Evolutionary conservation across 1,140 invertebrate species (phyloP).

Genomic region (Intoshia linei): DNA sequence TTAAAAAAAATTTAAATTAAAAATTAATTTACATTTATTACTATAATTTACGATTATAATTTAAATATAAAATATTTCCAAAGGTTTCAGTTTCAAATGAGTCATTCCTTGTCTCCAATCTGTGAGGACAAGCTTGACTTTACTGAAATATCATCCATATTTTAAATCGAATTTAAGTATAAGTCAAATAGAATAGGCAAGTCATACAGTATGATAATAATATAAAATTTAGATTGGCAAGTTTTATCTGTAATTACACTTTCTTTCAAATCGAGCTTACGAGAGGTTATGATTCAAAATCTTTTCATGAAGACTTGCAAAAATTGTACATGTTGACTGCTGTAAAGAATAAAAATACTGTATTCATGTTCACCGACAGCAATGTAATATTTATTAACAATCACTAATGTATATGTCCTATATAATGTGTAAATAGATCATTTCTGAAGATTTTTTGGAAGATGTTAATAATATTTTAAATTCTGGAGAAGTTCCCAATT

Average conservation of each 20-base stretch:
- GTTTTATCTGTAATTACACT: constrained; percentile 25
- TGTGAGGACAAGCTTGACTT: too few relatives aligned
- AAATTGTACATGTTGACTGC: constrained; percentile 29
- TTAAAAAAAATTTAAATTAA: too few relatives aligned
- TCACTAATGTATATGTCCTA: not conserved
- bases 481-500: constrained; percentile 22
- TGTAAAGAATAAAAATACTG: constrained; percentile 19
- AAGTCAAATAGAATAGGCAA: too few relatives aligned
- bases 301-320: constrained; percentile 42
- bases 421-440: constrained; percentile 22
- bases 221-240: constrained; percentile 13
- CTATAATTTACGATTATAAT: too few relatives aligned
- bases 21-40: too few relatives aligned
- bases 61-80: too few relatives aligned
- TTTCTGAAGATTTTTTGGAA: constrained; percentile 45
- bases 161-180: too few relatives aligned
- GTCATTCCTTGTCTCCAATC: too few relatives aligned
- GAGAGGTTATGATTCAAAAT: constrained; percentile 40
- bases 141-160: too few relatives aligned
- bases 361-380: constrained; percentile 24
- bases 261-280: constrained; percentile 52
- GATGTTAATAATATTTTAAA: constrained; percentile 48
- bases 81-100: too few relatives aligned
- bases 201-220: too few relatives aligned
- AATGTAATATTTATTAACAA: constrained; percentile 6